Base-by-base conservation (phyloP, 2,888 invertebrate species). In the Nemotelus pantherinus region DNA sequence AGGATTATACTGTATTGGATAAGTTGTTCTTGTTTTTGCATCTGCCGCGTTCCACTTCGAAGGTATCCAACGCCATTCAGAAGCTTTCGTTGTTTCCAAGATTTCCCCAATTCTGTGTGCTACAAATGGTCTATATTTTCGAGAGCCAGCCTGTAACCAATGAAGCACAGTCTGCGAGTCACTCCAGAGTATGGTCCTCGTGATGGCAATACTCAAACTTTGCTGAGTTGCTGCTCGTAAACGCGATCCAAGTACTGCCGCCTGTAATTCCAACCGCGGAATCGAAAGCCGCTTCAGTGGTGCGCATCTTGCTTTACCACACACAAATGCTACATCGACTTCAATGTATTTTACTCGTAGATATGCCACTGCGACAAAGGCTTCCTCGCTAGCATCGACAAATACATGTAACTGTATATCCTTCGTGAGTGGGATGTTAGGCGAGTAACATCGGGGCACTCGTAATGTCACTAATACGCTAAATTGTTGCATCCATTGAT, bases 31-130 rank as follows among this genome's bases (percentile, higher is more conserved):
- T 6, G 81, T 82, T 25, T 81, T 80, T 41, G 60, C 80, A 76
- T 83, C 82, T n/a, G 83, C 82, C 3, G 78, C 72, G 75, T 82
- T 83, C 9, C 72, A 25, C 3, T 79, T 79, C 0, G 82, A 79
- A 6, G 82, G 80, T 3, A 80, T 77, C 80, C 82, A 83, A n/a
- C 77, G 76, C 82, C 82, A 83, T 44, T 83, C 79, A n/a, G 78
- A 76, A 44, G 78, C 63, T 2, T 78, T 10, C 5, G 80, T 71
- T 10, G 64, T 47, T 2, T 77, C 55, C 3, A 78, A 79, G 25
- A 82, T 82, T 70, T 83, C 82, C 0, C 79, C 81, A 7, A 83
- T 79, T 7, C 82, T 76, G 71, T 81, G 80, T 0, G 80, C 80
- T 2, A 82, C 82, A 53, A 81, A 83, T 3, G 81, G 78, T 77